Conservation (phyloP, 2,797 vertebrate species). For the Enteromius anoplus region DNA sequence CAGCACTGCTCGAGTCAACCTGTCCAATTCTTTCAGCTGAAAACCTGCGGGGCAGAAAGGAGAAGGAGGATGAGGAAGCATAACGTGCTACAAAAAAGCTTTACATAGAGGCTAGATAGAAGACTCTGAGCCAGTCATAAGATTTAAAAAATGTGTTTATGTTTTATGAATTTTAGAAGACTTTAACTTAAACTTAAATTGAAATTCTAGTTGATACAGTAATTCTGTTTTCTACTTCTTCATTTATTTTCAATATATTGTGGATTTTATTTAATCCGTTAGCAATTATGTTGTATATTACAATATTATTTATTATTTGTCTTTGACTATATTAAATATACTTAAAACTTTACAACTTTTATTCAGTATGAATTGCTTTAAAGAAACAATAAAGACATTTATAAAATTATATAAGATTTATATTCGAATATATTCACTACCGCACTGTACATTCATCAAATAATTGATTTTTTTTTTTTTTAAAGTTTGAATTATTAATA, state of each 20-base stretch:
- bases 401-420: neutral
- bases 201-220: neutral
- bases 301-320: neutral
- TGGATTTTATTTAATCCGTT: neutral
- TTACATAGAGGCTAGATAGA: constrained; percentile 18
- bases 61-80: neutral
- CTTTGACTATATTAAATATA: neutral
- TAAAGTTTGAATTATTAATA: neutral
- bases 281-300: neutral
- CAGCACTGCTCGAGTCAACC: constrained; percentile 52
- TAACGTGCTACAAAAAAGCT: constrained; percentile 1
- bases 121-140: constrained; percentile 21
- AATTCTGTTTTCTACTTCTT: neutral
- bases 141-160: neutral
- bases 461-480: no score
- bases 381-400: neutral
- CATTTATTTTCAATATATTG: neutral
- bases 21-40: constrained; percentile 39
- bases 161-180: neutral
- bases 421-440: neutral
- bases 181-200: no score
- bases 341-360: neutral
- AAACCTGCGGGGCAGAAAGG: constrained; percentile 38
- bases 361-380: neutral
- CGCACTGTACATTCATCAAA: neutral